These are phyloP conservation scores for Catamblyrhynchus diadema DNA, from an alignment of 2,797 vertebrate genomes.

Conservation along the genomic window DNA sequence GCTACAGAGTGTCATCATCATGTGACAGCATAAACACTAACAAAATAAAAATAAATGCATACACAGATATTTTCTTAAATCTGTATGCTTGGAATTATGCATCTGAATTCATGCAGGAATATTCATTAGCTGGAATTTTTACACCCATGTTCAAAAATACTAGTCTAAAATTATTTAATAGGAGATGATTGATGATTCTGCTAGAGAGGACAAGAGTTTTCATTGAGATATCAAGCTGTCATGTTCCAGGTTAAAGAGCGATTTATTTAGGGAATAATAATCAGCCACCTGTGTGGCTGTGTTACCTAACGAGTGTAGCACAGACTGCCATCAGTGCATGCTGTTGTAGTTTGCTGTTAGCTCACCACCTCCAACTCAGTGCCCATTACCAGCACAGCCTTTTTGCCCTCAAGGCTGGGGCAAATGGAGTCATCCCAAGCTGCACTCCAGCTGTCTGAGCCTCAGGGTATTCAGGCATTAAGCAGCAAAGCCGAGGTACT, in stretches of 20 bases:
- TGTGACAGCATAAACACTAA: neutral
- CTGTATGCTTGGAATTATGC: neutral
- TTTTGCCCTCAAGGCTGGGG: neutral
- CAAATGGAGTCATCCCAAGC: neutral
- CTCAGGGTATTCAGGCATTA: neutral
- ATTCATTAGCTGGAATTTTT: neutral
- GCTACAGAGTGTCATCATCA: neutral
- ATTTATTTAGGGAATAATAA: neutral
- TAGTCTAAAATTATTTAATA: neutral
- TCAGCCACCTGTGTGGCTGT: fast-evolving
- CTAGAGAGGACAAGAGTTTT: neutral
- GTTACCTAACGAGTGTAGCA: neutral
- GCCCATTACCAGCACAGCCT: neutral
- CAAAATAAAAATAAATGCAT: neutral
- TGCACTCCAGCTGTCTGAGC: neutral
- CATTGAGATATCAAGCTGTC: neutral
- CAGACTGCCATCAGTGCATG: neutral
- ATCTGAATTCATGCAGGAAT: neutral
- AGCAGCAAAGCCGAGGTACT: neutral
- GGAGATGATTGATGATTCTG: neutral
- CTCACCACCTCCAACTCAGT: neutral
- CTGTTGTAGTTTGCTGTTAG: neutral
- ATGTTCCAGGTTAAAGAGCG: neutral
- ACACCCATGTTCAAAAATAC: neutral
- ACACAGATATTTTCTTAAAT: neutral